These are phyloP conservation scores for Enteromius argenteus DNA, from an alignment of 2,797 vertebrate genomes.

Conservation along the genomic window DNA sequence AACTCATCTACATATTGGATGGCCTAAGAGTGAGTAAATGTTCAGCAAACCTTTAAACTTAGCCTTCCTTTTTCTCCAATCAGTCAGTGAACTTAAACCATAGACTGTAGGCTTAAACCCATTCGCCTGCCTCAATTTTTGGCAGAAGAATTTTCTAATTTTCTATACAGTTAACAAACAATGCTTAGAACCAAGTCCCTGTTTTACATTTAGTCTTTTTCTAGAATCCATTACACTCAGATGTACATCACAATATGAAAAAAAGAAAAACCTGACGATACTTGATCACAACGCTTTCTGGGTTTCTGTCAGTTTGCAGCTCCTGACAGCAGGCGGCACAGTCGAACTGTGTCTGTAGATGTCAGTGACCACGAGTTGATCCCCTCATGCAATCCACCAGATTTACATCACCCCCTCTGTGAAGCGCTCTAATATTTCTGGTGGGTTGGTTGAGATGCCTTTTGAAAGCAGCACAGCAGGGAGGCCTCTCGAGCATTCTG, in stretches of 20 bases:
- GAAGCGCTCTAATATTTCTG: constrained; percentile 51
- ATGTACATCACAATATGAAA: background rate
- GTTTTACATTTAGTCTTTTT: background rate
- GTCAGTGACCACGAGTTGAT: constrained; percentile 49
- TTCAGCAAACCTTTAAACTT: background rate
- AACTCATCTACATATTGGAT: background rate
- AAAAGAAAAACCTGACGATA: background rate
- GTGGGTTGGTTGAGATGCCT: constrained; percentile 32
- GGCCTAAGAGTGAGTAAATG: background rate
- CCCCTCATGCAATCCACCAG: constrained; percentile 48
- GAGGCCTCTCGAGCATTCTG: constrained; percentile 31
- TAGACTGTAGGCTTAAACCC: no score
- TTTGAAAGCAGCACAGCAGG: constrained; percentile 23
- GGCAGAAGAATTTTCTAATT: background rate
- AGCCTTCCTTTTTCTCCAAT: background rate
- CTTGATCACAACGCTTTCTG: background rate
- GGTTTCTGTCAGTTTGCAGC: constrained; percentile 1
- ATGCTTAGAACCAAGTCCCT: no score
- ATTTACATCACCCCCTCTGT: constrained; percentile 46
- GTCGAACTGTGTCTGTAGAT: constrained; percentile 18
- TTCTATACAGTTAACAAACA: background rate
- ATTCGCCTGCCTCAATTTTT: background rate
- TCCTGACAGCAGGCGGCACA: background rate
- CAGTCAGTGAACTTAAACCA: no score
- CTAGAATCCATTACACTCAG: background rate